Percentiles rank a stretch among this genome's conserved stretches.
Evolutionary conservation across 2,113 vertebrate species (phyloP).

Genomic region (Telmatochromis sp.): DNA sequence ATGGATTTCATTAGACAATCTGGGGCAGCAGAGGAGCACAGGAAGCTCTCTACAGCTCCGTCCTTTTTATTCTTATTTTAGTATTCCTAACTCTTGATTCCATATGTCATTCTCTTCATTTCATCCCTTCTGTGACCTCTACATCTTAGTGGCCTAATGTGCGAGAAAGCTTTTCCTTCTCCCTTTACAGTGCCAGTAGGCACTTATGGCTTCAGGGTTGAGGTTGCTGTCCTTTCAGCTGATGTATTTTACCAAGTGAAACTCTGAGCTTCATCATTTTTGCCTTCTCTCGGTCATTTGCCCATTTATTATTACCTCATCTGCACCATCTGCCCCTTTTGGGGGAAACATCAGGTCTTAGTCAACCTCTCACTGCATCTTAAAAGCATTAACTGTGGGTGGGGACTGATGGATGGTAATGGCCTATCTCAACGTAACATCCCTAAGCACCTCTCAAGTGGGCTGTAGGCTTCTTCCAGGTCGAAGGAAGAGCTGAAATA

Average conservation of each 20-base stretch:
- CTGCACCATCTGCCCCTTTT: constrained; percentile 58
- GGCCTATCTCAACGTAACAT: constrained; percentile 45
- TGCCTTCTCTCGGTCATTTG: constrained; percentile 52
- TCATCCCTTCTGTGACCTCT: constrained; percentile 33
- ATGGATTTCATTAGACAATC: constrained; percentile 68
- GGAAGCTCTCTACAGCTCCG: constrained; percentile 32
- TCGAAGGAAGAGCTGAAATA: constrained; percentile 34
- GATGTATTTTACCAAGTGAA: constrained; percentile 60
- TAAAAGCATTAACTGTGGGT: constrained; percentile 68
- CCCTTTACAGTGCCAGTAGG: constrained; percentile 14
- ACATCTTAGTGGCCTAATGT: constrained; percentile 34
- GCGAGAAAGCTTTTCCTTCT: constrained; percentile 36
- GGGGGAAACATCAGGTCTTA: constrained; percentile 48
- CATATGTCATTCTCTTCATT: constrained; percentile 23
- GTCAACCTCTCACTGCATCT: constrained; percentile 59
- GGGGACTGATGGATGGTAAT: constrained; percentile 68
- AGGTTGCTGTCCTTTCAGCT: constrained; percentile 38
- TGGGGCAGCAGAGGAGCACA: constrained; percentile 42
- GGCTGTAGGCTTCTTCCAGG: constrained; percentile 36
- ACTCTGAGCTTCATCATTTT: constrained; percentile 57
- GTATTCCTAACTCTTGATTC: constrained; percentile 45
- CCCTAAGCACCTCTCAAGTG: constrained; percentile 58
- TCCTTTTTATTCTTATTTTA: constrained; percentile 51
- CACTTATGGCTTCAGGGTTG: constrained; percentile 26
- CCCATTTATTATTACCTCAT: constrained; percentile 69